Conservation (phyloP, 2,888 invertebrate species). For the Hypercompe scribonia region DNA sequence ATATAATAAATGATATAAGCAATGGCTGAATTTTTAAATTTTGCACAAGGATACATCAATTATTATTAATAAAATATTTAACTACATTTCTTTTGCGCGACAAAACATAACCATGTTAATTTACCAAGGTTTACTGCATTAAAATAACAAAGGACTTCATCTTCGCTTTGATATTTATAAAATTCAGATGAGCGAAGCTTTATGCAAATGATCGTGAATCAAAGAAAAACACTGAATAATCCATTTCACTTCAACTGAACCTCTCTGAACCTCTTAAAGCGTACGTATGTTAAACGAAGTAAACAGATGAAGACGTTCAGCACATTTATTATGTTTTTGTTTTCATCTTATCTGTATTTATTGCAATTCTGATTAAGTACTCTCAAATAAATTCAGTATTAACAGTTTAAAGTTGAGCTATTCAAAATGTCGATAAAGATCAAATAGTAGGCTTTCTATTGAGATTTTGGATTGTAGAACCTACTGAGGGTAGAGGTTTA, state of each 20-base stretch:
- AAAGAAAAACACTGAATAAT: slow-evolving; percentile 48
- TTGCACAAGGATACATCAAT: no score
- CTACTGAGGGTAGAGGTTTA: not conserved
- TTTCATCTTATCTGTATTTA: slow-evolving; percentile 25
- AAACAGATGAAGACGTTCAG: slow-evolving; percentile 44
- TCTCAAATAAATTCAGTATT: no score
- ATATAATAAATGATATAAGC: no score
- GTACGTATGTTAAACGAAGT: slow-evolving; percentile 46
- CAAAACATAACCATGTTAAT: slow-evolving; percentile 33
- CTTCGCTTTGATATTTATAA: slow-evolving; percentile 47
- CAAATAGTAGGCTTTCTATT: not conserved
- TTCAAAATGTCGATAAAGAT: no score
- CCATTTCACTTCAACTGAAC: slow-evolving; percentile 44
- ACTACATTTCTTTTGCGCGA: slow-evolving; percentile 14
- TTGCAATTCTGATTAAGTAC: slow-evolving; percentile 1
- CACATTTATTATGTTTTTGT: slow-evolving; percentile 26
- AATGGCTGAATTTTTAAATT: no score
- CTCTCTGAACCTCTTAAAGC: slow-evolving; percentile 48
- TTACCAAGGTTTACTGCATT: slow-evolving; percentile 32
- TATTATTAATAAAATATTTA: not conserved
- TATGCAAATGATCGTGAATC: slow-evolving; percentile 48
- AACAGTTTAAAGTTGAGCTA: no score
- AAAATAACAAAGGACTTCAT: slow-evolving; percentile 30
- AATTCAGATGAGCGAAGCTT: slow-evolving; percentile 38
- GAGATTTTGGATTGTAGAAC: not conserved